phyloP scores from a whole-genome alignment of 2,113 vertebrate species.

The Hirundichthys speculiger region DNA sequence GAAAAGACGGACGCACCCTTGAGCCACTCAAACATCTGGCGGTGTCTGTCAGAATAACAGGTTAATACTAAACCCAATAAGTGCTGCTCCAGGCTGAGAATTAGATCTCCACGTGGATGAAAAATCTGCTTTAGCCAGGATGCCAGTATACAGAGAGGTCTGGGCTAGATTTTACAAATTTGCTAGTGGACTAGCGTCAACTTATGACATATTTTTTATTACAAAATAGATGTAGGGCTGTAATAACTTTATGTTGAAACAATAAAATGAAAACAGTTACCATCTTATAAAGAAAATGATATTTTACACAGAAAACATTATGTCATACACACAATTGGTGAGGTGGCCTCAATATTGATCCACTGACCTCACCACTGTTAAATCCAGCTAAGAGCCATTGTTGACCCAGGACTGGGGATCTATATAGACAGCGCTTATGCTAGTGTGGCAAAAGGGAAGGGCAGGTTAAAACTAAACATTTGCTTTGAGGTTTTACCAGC shows the following conservation, averaged over 20 bases:
- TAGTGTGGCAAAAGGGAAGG: conserved; percentile 65
- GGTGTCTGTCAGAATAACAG: conserved; percentile 39
- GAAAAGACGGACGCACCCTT: conserved; percentile 38
- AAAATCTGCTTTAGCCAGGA: too few relatives aligned
- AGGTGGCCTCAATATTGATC: conserved; percentile 63
- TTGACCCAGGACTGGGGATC: conserved; percentile 71
- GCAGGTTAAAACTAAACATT: conserved; percentile 74
- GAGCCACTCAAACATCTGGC: conserved; percentile 59
- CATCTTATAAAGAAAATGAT: neutral
- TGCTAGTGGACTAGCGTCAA: too few relatives aligned
- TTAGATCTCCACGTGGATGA: conserved; percentile 13
- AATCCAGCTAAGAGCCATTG: conserved; percentile 59
- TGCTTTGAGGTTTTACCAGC: conserved; percentile 64
- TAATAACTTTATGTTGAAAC: too few relatives aligned
- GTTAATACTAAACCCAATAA: conserved; percentile 47
- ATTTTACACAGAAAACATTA: conserved; percentile 1
- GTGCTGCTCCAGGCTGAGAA: conserved; percentile 50
- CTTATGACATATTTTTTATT: neutral
- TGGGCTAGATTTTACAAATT: neutral
- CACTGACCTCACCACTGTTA: conserved; percentile 56
- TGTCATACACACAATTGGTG: conserved; percentile 8
- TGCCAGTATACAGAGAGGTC: neutral
- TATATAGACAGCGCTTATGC: conserved; percentile 62
- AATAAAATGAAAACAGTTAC: neutral
- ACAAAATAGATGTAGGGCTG: neutral